Conservation (phyloP, 2,888 invertebrate genomes). For the Xylota sylvarum region DNA sequence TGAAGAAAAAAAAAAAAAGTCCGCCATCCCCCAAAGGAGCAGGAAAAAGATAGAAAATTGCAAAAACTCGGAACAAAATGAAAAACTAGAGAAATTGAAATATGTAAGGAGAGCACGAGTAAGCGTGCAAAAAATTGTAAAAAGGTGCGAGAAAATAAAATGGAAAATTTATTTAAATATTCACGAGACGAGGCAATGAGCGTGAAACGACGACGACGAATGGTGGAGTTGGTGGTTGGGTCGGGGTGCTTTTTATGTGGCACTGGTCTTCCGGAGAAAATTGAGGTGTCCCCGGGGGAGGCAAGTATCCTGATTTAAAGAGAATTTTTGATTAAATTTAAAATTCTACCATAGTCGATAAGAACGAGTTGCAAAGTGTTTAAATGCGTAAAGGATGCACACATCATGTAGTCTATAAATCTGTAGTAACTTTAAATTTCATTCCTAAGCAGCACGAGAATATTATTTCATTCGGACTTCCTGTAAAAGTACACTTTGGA, state of each 20-base stretch:
- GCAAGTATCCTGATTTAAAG: background rate
- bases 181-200: slow-evolving; percentile 27
- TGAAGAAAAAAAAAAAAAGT: no score
- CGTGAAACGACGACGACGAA: background rate
- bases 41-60: background rate
- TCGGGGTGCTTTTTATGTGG: background rate
- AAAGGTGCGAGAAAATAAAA: slow-evolving; percentile 53
- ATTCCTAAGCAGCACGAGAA: background rate
- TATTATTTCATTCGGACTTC: background rate
- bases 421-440: background rate
- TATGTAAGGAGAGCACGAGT: slow-evolving; percentile 9
- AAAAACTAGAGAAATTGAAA: slow-evolving; percentile 46
- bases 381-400: background rate
- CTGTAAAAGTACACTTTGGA: background rate
- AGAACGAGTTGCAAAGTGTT: background rate
- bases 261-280: background rate
- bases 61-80: background rate
- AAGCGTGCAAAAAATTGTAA: background rate
- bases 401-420: background rate
- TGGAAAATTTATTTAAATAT: slow-evolving; percentile 56
- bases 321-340: slow-evolving; percentile 33
- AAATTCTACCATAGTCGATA: background rate
- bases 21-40: background rate
- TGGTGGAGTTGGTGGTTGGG: background rate
- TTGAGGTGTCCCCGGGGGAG: background rate